Evolutionary conservation across 1,140 invertebrate species (phyloP).

Genomic region (Whitmania pigra): DNA sequence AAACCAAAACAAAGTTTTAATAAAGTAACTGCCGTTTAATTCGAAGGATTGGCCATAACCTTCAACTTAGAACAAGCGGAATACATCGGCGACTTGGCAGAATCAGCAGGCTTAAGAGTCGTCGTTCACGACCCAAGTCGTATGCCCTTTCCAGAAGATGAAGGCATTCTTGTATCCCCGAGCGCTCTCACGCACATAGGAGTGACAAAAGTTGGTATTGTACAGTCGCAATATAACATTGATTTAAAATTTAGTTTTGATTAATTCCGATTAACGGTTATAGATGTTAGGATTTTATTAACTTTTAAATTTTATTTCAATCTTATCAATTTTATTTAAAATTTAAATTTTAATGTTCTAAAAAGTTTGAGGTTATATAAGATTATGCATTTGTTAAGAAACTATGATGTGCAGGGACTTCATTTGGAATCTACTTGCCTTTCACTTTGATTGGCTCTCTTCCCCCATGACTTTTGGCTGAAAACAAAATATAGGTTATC

Average conservation of each 20-base stretch:
- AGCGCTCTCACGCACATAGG: constrained; percentile 10
- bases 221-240: background rate
- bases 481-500: too few species aligned
- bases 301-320: background rate
- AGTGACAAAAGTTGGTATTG: constrained; percentile 17
- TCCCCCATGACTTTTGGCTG: too few species aligned
- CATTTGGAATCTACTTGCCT: too few species aligned
- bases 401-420: too few species aligned
- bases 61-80: constrained; percentile 21
- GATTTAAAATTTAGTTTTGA: background rate
- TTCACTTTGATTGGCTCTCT: too few species aligned
- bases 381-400: too few species aligned
- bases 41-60: constrained; percentile 17
- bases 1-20: too few species aligned
- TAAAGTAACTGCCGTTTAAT: too few species aligned
- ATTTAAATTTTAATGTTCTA: too few species aligned
- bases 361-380: too few species aligned
- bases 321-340: too few species aligned
- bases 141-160: constrained; percentile 24
- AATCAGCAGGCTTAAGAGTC: constrained; percentile 17
- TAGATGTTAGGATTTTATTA: background rate
- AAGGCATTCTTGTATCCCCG: constrained; percentile 19
- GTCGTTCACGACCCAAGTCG: constrained; percentile 16
- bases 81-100: constrained; percentile 16
- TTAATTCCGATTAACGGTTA: too few species aligned